Conservation (phyloP, 2,888 invertebrate species). For the Mesorhabditis spiculigera region DNA sequence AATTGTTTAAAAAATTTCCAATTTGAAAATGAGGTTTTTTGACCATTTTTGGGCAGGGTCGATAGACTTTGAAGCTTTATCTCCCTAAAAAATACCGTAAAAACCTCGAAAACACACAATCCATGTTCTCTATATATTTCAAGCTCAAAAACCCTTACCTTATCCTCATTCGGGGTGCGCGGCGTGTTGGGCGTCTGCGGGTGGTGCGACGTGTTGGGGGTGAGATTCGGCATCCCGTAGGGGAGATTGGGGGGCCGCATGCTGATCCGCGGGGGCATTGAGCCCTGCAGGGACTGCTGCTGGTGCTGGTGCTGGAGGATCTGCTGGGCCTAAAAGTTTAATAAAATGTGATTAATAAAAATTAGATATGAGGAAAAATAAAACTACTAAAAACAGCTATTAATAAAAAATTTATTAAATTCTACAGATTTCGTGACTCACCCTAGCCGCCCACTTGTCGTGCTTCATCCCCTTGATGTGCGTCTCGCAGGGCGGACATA, state of each 20-base stretch:
- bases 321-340: neutral
- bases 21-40: too few relatives aligned
- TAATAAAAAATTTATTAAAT: neutral
- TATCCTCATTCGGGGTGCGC: neutral
- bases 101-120: too few relatives aligned
- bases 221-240: neutral
- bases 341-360: neutral
- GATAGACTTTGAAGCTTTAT: too few relatives aligned
- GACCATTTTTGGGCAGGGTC: too few relatives aligned
- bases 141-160: neutral
- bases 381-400: neutral
- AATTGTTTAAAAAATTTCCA: too few relatives aligned
- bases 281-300: neutral
- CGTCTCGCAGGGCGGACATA: neutral
- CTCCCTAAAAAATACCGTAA: too few relatives aligned
- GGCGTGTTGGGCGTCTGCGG: slow-evolving; percentile 2
- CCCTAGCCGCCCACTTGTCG: too few relatives aligned
- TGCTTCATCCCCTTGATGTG: neutral
- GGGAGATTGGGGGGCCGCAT: neutral
- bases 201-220: neutral
- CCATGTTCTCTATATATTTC: neutral
- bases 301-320: neutral
- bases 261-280: neutral
- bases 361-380: neutral
- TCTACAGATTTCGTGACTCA: neutral